Percentiles rank a stretch among this genome's conserved stretches.
Conservation (phyloP, 2,113 vertebrate genomes). For the Uropsilus gracilis region DNA sequence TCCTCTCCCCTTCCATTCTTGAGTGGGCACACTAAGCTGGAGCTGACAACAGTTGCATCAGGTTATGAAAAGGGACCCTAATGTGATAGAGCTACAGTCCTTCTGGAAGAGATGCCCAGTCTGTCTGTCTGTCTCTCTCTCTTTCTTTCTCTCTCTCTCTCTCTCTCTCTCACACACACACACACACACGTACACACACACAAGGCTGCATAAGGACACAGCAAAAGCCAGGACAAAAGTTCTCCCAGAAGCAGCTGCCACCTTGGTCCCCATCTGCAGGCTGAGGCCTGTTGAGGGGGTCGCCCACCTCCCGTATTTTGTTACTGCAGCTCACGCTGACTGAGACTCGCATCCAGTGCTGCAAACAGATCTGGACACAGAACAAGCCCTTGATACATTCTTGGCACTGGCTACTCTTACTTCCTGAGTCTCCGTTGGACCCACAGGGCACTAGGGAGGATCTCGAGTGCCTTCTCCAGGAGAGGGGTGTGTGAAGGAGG, state of each 20-base stretch:
- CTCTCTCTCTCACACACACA: not conserved
- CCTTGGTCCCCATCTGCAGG: not conserved
- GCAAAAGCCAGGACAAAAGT: not conserved
- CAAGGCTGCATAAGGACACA: rapidly evolving
- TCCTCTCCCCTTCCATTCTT: not conserved
- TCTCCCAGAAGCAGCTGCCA: not conserved
- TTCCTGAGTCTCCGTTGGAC: not conserved
- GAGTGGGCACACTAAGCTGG: not conserved
- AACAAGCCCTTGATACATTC: rapidly evolving
- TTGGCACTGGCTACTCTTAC: not conserved
- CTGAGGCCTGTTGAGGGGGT: not conserved
- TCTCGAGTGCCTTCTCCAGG: not conserved
- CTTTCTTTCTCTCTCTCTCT: not conserved
- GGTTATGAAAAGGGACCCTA: not conserved
- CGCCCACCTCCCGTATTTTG: not conserved
- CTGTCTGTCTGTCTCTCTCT: not conserved
- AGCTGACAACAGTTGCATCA: not conserved
- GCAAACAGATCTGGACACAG: not conserved
- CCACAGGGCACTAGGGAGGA: rapidly evolving
- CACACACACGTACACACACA: not conserved
- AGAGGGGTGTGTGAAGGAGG: not conserved
- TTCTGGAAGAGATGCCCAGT: not conserved
- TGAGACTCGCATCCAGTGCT: rapidly evolving
- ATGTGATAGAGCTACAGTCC: rapidly evolving
- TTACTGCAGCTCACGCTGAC: not conserved